Base-by-base conservation (phyloP, 2,888 invertebrate species). In the Sceliomorpha sp. region DNA sequence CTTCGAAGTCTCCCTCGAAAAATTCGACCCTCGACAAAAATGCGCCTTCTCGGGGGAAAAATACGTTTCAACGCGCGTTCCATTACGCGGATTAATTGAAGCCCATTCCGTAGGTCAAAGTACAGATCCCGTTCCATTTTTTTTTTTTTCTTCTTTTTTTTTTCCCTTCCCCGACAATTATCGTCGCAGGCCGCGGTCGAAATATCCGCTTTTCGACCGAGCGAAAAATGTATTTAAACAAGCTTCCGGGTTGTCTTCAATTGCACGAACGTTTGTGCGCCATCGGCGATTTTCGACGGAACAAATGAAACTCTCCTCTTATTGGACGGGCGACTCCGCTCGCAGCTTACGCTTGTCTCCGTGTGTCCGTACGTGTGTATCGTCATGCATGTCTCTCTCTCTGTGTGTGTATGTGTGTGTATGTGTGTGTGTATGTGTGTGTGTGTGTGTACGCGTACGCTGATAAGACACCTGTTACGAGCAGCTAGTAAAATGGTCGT, bases 381-480 rank as follows among this genome's bases (percentile, higher is more conserved):
- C n/a, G n/a, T n/a, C n/a, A n/a, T n/a, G n/a, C n/a, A n/a, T n/a
- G n/a, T n/a, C n/a, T n/a, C n/a, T n/a, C n/a, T n/a, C n/a, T n/a
- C n/a, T n/a, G n/a, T n/a, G n/a, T n/a, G n/a, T n/a, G n/a, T n/a
- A n/a, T n/a, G n/a, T n/a, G n/a, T n/a, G n/a, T n/a, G n/a, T n/a
- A n/a, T n/a, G n/a, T n/a, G n/a, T n/a, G n/a, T n/a, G n/a, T n/a
- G n/a, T 20, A 20, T 20, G 5, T 2, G 20, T 20, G 20, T 20
- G 20, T 20, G 20, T 12, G 9, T 17, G 37, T 17, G 20, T 37
- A 39, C 32, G 17, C 42, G 9, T 42, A 26, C 31, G 12, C 24
- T 42, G 42, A 58, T 48, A 44, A 56, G 44, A 59, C 59, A 59
- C 59, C 59, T 59, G 59, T 59, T 59, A 59, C 59, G 36, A 50